Conservation (phyloP, 2,888 invertebrate species). For the Tetragonisca angustula region DNA sequence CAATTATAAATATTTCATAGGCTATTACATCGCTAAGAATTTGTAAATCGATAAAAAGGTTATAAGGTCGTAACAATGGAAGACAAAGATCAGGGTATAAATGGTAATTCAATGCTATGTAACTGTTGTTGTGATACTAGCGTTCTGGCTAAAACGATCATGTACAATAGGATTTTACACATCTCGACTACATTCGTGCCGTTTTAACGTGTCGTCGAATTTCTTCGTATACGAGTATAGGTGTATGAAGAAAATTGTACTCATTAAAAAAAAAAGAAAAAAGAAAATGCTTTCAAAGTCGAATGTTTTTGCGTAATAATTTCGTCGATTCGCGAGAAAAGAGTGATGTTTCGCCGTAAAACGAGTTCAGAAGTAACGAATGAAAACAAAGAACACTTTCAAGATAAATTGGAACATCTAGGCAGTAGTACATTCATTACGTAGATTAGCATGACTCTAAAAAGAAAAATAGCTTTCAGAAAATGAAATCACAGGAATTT, state of each 20-base stretch:
- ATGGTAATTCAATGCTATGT: background rate
- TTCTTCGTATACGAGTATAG: background rate
- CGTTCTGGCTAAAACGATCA: slow-evolving; percentile 12
- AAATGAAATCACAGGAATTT: background rate
- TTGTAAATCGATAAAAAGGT: slow-evolving; percentile 16
- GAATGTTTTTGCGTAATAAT: slow-evolving; percentile 15
- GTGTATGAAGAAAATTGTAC: background rate
- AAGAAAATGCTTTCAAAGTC: slow-evolving; percentile 15
- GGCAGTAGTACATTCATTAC: slow-evolving; percentile 44
- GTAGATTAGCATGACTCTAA: background rate
- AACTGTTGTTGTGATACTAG: slow-evolving; percentile 12
- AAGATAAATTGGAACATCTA: slow-evolving; percentile 51
- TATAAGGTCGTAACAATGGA: slow-evolving; percentile 32
- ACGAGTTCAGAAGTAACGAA: background rate
- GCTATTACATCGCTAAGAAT: background rate
- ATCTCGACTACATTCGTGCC: slow-evolving; percentile 5
- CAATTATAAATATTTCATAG: slow-evolving; percentile 25
- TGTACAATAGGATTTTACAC: slow-evolving; percentile 29
- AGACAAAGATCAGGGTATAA: slow-evolving; percentile 41
- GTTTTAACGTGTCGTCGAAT: slow-evolving; percentile 9
- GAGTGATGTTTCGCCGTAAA: slow-evolving; percentile 15
- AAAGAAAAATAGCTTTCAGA: background rate
- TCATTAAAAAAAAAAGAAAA: background rate
- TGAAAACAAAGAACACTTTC: slow-evolving; percentile 29
- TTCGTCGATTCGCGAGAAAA: slow-evolving; percentile 14